Conservation (phyloP, 2,888 invertebrate species). For the Caradrina kadenii region DNA sequence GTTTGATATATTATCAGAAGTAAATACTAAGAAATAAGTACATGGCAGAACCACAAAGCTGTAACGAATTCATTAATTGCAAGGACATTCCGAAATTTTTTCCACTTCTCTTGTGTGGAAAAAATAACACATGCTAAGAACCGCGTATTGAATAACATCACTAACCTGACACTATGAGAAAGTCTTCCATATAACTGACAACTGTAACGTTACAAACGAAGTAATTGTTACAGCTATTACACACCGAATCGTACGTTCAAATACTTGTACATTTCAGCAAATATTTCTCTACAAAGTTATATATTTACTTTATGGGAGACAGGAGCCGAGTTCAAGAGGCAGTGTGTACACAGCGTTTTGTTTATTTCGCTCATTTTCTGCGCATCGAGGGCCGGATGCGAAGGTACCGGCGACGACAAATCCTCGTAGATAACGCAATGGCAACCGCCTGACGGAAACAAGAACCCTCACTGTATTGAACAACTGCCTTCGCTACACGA, state of each 20-base stretch:
- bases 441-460: conserved; percentile 70
- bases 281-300: conserved; percentile 38
- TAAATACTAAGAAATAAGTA: conserved; percentile 20
- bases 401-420: conserved; percentile 71
- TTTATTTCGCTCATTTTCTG: conserved; percentile 65
- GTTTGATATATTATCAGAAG: not conserved
- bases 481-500: conserved; percentile 51
- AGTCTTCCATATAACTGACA: too few species aligned
- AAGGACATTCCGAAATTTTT: not conserved
- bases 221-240: conserved; percentile 5
- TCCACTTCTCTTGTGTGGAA: too few species aligned
- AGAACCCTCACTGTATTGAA: conserved; percentile 58
- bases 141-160: too few species aligned
- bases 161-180: too few species aligned
- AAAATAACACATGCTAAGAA: too few species aligned
- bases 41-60: not conserved
- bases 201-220: not conserved
- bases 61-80: not conserved
- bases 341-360: conserved; percentile 48
- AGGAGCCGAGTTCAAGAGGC: conserved; percentile 46
- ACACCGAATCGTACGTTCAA: conserved; percentile 5
- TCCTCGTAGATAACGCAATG: conserved; percentile 68
- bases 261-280: conserved; percentile 45
- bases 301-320: conserved; percentile 43
- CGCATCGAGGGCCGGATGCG: conserved; percentile 64